These are phyloP conservation scores for Petrocephalus schoutedeni DNA, from an alignment of 2,797 vertebrate genomes.

Conservation along the genomic window DNA sequence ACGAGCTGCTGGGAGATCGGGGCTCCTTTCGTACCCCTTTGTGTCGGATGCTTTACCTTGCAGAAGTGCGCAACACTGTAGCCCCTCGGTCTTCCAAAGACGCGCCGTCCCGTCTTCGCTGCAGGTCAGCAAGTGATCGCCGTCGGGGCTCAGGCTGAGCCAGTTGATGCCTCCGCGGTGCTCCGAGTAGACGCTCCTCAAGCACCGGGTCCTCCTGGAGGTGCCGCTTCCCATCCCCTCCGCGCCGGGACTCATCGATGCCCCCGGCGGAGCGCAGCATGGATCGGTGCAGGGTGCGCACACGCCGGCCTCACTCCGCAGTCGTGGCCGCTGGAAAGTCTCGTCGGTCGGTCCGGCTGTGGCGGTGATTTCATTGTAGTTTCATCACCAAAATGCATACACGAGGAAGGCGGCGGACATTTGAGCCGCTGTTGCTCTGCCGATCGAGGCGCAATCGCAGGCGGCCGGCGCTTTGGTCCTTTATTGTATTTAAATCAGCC, in stretches of 20 bases:
- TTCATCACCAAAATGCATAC: neutral
- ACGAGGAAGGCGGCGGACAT: neutral
- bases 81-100: slow-evolving; percentile 67
- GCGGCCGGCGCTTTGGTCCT: neutral
- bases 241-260: slow-evolving; percentile 18
- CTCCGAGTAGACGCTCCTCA: slow-evolving; percentile 59
- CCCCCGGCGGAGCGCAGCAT: neutral
- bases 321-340: neutral
- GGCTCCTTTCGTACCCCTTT: neutral
- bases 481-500: slow-evolving; percentile 16
- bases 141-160: slow-evolving; percentile 70
- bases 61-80: slow-evolving; percentile 60
- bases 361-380: neutral
- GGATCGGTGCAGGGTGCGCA: neutral
- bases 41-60: slow-evolving; percentile 51
- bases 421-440: neutral
- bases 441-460: neutral
- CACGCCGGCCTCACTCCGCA: neutral
- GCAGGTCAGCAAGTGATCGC: slow-evolving; percentile 65
- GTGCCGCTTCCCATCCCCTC: slow-evolving; percentile 61
- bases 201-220: slow-evolving; percentile 47
- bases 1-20: neutral
- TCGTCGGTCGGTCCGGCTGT: neutral
- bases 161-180: slow-evolving; percentile 73
- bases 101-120: slow-evolving; percentile 70